Percentiles rank a stretch among this genome's conserved stretches.
These are phyloP conservation scores for Condylostylus longicornis DNA, from an alignment of 1,140 invertebrate species.

Conservation along the genomic window DNA sequence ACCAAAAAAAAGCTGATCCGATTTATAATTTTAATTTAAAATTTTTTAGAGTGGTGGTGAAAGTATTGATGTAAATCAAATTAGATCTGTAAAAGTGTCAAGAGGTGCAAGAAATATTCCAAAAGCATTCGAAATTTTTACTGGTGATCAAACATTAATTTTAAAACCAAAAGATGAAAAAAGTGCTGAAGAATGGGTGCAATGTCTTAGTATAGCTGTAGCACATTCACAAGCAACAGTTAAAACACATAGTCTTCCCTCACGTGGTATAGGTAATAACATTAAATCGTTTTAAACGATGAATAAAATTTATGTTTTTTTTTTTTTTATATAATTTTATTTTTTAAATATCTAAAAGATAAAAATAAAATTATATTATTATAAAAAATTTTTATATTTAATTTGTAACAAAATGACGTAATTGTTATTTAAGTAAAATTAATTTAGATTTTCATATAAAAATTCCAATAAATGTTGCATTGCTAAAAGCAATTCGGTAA, in stretches of 20 bases:
- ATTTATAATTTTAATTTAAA: not conserved
- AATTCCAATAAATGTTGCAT: too few species aligned
- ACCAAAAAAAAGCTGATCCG: not conserved
- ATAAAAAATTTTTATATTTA: too few species aligned
- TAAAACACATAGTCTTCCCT: slow-evolving; percentile 51
- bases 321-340: too few species aligned
- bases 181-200: slow-evolving; percentile 88
- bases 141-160: slow-evolving; percentile 77
- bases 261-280: slow-evolving; percentile 36
- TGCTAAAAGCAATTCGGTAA: too few species aligned
- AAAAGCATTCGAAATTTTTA: slow-evolving; percentile 92
- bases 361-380: too few species aligned
- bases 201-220: slow-evolving; percentile 74
- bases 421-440: too few species aligned
- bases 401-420: too few species aligned
- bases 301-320: too few species aligned
- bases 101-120: slow-evolving; percentile 74
- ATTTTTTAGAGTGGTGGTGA: slow-evolving; percentile 45
- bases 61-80: slow-evolving; percentile 77
- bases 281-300: slow-evolving; percentile 28
- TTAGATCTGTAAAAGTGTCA: slow-evolving; percentile 79
- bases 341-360: too few species aligned
- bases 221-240: slow-evolving; percentile 58
- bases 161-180: slow-evolving; percentile 88
- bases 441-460: too few species aligned